Percentiles rank a stretch among this genome's conserved stretches.
phyloP scores from a whole-genome alignment of 2,888 invertebrate species.

The Pedicia rivosa region DNA sequence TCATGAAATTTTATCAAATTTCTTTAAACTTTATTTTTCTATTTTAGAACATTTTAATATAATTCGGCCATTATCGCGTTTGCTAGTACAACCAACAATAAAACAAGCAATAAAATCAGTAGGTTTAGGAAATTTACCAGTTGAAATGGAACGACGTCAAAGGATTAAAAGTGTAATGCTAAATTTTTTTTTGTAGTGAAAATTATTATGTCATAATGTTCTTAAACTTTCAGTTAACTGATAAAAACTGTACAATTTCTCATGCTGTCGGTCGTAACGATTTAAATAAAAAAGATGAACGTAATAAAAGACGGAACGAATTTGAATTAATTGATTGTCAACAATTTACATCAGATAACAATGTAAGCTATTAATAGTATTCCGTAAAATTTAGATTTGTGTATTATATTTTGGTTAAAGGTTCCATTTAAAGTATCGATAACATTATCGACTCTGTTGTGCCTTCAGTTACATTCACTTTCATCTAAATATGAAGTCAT shows the following conservation, averaged over 20 bases:
- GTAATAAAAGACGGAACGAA: constrained; percentile 9
- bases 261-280: constrained; percentile 10
- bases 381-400: too few relatives aligned
- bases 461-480: constrained; percentile 57
- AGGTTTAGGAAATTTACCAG: neutral
- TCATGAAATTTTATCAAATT: too few relatives aligned
- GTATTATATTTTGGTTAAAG: constrained; percentile 30
- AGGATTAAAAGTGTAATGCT: constrained; percentile 7
- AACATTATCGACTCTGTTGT: constrained; percentile 40
- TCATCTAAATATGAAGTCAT: constrained; percentile 54
- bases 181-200: too few relatives aligned
- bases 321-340: constrained; percentile 14
- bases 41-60: too few relatives aligned
- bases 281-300: neutral
- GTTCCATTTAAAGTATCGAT: constrained; percentile 44
- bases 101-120: neutral
- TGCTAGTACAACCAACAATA: neutral
- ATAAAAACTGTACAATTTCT: constrained; percentile 12
- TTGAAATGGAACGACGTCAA: constrained; percentile 5
- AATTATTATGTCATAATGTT: too few relatives aligned
- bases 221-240: constrained; percentile 6
- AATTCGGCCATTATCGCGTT: constrained; percentile 10
- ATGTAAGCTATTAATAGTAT: too few relatives aligned
- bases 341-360: constrained; percentile 12
- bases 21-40: too few relatives aligned